phyloP scores from a whole-genome alignment of 2,888 invertebrate genomes.

The Dicyrtomina minuta region DNA sequence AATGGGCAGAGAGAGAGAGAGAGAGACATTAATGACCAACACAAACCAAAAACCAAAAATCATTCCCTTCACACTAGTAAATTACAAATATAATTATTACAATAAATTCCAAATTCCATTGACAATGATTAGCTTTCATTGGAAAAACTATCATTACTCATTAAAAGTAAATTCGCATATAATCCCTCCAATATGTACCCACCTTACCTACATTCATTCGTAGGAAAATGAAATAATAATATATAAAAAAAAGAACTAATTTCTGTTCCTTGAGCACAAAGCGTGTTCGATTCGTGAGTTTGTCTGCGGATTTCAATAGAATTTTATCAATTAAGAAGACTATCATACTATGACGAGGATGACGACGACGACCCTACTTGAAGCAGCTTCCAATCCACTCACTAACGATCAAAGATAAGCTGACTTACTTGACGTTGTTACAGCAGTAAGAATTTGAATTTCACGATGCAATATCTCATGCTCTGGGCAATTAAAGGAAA shows the following conservation, averaged over 20 bases:
- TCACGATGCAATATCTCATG: neutral
- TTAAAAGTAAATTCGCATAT: neutral
- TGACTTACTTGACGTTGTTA: neutral
- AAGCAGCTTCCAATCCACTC: neutral
- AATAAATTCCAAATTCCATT: no score
- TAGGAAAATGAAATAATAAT: no score
- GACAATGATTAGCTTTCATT: no score
- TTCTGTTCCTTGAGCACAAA: neutral
- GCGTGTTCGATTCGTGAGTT: neutral
- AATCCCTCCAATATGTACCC: neutral
- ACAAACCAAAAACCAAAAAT: no score
- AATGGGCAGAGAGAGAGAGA: no score
- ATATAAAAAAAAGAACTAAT: neutral
- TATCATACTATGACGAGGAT: no score
- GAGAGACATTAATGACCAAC: no score
- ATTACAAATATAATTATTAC: no score
- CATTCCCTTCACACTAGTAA: no score
- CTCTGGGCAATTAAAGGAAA: conserved; percentile 15
- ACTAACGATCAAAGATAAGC: neutral
- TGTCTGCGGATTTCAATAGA: conserved; percentile 1
- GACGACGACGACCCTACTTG: neutral
- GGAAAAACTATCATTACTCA: neutral
- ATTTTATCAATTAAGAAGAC: conserved; percentile 4
- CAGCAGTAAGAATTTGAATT: neutral
- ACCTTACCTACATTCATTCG: no score